Percentiles rank a stretch among this genome's conserved stretches.
These are phyloP conservation scores for Ophion obscuratus DNA, from an alignment of 2,888 invertebrate species.

Conservation along the genomic window DNA sequence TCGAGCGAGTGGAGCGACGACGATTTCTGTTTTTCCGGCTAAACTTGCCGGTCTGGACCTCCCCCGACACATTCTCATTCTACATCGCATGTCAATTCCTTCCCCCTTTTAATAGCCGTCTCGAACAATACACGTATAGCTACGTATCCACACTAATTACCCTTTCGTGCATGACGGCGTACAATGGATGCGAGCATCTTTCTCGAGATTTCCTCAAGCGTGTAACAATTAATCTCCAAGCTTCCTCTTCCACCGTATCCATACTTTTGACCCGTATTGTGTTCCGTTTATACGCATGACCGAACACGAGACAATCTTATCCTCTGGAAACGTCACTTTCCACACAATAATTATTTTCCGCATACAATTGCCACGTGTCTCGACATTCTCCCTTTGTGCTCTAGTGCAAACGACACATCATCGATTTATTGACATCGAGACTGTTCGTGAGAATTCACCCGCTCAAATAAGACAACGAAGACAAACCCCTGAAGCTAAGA, in stretches of 20 bases:
- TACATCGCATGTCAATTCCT: constrained; percentile 54
- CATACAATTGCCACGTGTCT: constrained; percentile 6
- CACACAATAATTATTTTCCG: constrained; percentile 29
- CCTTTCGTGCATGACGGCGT: constrained; percentile 25
- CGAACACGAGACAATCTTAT: constrained; percentile 25
- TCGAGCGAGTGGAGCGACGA: not conserved
- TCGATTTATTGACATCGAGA: not conserved
- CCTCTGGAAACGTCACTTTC: constrained; percentile 19
- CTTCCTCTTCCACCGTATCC: constrained; percentile 34
- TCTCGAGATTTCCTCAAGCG: constrained; percentile 42
- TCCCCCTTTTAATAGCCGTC: constrained; percentile 58
- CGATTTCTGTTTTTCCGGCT: constrained; percentile 38
- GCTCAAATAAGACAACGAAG: too few relatives aligned
- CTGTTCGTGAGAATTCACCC: too few relatives aligned
- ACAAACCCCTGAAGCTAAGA: too few relatives aligned
- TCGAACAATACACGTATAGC: constrained; percentile 35
- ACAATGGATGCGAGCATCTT: constrained; percentile 39
- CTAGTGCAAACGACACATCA: not conserved
- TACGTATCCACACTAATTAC: constrained; percentile 20
- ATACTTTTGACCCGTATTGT: constrained; percentile 23
- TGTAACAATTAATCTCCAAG: constrained; percentile 59
- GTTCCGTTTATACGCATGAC: constrained; percentile 37
- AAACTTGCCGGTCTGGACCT: constrained; percentile 16
- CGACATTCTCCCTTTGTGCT: too few relatives aligned
- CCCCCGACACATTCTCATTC: constrained; percentile 45